Conservation (phyloP, 2,113 vertebrate genomes). For the Eptesicus fuscus region DNA sequence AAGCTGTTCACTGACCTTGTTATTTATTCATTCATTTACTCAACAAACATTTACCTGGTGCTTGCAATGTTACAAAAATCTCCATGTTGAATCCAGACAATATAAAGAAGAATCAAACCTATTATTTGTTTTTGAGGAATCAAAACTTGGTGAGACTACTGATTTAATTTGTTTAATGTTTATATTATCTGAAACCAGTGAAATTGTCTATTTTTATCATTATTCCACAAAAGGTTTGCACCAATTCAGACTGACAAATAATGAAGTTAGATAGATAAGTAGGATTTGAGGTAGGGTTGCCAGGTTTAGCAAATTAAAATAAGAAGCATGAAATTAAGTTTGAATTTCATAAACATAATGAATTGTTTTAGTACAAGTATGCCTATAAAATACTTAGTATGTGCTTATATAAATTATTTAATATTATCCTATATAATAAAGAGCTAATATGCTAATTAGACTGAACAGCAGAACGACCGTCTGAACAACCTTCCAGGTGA, state of each 20-base stretch:
- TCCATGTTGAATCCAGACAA: not conserved
- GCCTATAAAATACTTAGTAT: not conserved
- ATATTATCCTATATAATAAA: not conserved
- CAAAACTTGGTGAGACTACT: not conserved
- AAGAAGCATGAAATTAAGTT: not conserved
- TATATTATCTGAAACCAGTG: not conserved
- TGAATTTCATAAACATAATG: not conserved
- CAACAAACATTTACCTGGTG: not conserved
- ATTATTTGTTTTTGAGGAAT: not conserved
- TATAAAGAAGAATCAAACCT: not conserved
- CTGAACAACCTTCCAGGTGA: too few species aligned
- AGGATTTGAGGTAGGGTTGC: not conserved
- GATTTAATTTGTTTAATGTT: not conserved
- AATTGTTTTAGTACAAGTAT: not conserved
- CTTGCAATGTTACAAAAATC: not conserved
- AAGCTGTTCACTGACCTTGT: not conserved
- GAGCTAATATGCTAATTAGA: too few species aligned
- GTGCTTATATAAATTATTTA: not conserved
- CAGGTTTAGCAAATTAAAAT: not conserved
- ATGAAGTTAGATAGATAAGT: not conserved
- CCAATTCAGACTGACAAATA: not conserved
- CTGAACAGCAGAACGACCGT: too few species aligned
- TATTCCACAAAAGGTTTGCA: not conserved
- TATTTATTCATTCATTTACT: not conserved
- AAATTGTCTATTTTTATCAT: not conserved